Base-by-base conservation (phyloP, 2,113 vertebrate genomes). In the Erinaceus europaeus region DNA sequence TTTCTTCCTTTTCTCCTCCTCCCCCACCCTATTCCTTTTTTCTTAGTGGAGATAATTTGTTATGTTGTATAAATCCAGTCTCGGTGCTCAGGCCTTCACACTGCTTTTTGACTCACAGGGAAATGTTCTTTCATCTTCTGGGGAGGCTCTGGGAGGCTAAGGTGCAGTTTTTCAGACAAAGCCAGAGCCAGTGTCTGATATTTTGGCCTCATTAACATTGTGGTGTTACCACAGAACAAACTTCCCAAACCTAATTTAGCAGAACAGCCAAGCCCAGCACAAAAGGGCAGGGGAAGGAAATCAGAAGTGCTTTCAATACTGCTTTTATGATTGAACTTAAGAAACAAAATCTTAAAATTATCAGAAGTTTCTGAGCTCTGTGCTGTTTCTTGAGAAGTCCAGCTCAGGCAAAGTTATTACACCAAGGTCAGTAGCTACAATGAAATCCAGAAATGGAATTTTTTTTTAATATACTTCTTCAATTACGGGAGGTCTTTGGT, bases 401-500 rank as follows among this genome's bases (percentile, higher is more conserved):
- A n/a, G 55, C 34, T 95, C 90, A 88, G 87, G 93, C 81, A 91
- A 73, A 90, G 82, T 94, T 91, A 87, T 93, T 91, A 89, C 23
- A 89, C 65, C 96, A 89, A 64, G 90, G 89, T 85, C 91, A 85
- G 73, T 38, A 90, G 93, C 92, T 53, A 93, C 91, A 74, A 71
- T 87, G 50, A 92, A 88, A 96, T 91, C 84, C 64, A 88, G 32
- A 94, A 95, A 42, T 94, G 67, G 73, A 93, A 96, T 94, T 84
- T 89, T 95, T 96, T 96, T 93, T 79, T n/a, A n/a, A n/a, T n/a
- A 32, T 53, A 29, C 91, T 93, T 84, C 86, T 95, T 96, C 91
- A 95, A 38, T 93, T 96, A 87, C 92, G 92, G 69, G 87, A 93
- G 93, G 90, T 94, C 92, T 79, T 95, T 94, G 87, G 91, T 95